These are phyloP conservation scores for Pica pica DNA, from an alignment of 2,113 vertebrate genomes.

Conservation along the genomic window DNA sequence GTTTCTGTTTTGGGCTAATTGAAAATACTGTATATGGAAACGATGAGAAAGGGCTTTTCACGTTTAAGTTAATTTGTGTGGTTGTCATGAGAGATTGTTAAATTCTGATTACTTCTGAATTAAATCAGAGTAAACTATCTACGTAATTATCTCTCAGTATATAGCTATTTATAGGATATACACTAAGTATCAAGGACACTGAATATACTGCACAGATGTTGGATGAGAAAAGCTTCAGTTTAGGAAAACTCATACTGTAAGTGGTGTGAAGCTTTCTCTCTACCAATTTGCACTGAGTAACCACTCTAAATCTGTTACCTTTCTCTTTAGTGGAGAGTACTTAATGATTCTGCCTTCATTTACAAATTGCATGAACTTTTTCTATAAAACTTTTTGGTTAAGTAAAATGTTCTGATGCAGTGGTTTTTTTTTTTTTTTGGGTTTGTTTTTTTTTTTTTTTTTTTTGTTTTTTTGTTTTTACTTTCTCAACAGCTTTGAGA, in stretches of 20 bases:
- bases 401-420: background rate
- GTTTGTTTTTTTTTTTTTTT: background rate
- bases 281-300: background rate
- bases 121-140: background rate
- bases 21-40: background rate
- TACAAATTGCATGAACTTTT: background rate
- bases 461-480: background rate
- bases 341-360: background rate
- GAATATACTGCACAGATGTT: background rate
- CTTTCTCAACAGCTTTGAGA: background rate
- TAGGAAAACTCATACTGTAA: background rate
- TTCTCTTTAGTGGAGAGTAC: background rate
- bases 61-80: background rate
- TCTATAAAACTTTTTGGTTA: background rate
- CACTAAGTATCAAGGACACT: background rate
- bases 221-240: background rate
- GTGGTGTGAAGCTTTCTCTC: background rate
- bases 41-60: background rate
- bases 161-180: background rate
- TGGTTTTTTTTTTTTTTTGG: too few relatives aligned
- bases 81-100: background rate
- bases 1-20: background rate
- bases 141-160: background rate
- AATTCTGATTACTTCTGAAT: background rate
- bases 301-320: accelerated